These are phyloP conservation scores for Lacerta agilis DNA, from an alignment of 2,797 vertebrate genomes.

Conservation along the genomic window DNA sequence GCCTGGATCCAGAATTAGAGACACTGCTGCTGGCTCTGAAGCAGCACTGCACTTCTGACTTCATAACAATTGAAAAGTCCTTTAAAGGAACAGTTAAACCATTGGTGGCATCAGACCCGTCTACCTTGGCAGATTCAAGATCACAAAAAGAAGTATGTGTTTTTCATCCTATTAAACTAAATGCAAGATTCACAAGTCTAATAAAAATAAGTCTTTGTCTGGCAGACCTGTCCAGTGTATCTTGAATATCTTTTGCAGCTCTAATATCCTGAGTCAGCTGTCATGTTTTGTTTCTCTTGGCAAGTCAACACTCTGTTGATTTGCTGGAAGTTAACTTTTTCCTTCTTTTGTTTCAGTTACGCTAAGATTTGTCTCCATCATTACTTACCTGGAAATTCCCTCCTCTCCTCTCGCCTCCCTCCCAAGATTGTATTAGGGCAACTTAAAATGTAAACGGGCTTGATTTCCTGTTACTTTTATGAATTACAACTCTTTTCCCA, in stretches of 20 bases:
- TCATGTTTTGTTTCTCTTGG: background rate
- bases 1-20: background rate
- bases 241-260: background rate
- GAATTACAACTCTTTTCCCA: background rate
- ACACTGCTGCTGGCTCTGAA: background rate
- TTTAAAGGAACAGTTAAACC: too few relatives aligned
- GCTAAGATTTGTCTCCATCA: background rate
- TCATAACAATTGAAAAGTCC: too few relatives aligned
- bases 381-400: background rate
- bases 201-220: too few relatives aligned
- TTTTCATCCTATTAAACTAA: accelerated
- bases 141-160: background rate
- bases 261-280: background rate
- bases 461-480: conserved; percentile 17
- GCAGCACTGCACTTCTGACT: background rate
- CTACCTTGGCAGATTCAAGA: background rate
- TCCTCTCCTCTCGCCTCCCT: background rate
- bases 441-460: background rate
- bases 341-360: background rate
- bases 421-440: background rate
- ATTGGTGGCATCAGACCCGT: background rate
- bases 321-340: background rate
- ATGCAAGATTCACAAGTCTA: background rate
- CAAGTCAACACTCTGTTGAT: background rate
- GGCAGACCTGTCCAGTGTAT: background rate